Evolutionary conservation across 1,140 invertebrate species (phyloP), one percentile per base, ranked within the genome.

Genomic region (Berghia stephanieae): DNA sequence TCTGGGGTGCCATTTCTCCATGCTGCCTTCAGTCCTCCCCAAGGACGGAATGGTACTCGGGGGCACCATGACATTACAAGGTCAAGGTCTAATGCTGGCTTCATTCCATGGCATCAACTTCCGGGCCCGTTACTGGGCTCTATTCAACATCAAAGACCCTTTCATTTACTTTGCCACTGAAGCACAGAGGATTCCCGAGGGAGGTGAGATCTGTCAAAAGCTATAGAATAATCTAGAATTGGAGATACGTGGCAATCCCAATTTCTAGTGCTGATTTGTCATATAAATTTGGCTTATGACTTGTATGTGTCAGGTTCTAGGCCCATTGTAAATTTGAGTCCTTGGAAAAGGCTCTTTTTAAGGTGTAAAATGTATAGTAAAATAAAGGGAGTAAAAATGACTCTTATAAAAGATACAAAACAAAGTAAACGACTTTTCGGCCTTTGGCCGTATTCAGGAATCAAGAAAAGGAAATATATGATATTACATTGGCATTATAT

Each of bases 31-130:
- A 57, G 93, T 94, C 0, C 89, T 93, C 8, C 94, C 93, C 73
- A 86, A 88, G 44, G 87, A 91, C 84, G 95, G 95, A 16, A 96
- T 95, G 1, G 94, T 98, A 18, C 90, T 98, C 0, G 97, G 97
- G 24, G 96, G 97, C 40, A 87, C 85, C 44, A 82, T 90, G 70
- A 95, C 96, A 85, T 90, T 98, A 21, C 94, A 95, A 31, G 95
- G 94, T 40, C 96, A 97, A 75, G 91, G 91, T 86, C 96, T 99
- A 52, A 97, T 96, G 18, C 90, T 99, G 46, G 97, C 96, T 8
- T 98, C 97, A 89, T 99, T 98, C 91, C 96, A 98, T 89, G 97
- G 97, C 5, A 96, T 98, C 83, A 98, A 98, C 89, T 98, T 99
- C 89, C 96, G 96, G 81, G 94, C 96, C 40, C 98, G 98, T 90